Percentiles rank a stretch among this genome's conserved stretches.
Conservation (phyloP, 2,113 vertebrate genomes). For the Ammodytes marinus region DNA sequence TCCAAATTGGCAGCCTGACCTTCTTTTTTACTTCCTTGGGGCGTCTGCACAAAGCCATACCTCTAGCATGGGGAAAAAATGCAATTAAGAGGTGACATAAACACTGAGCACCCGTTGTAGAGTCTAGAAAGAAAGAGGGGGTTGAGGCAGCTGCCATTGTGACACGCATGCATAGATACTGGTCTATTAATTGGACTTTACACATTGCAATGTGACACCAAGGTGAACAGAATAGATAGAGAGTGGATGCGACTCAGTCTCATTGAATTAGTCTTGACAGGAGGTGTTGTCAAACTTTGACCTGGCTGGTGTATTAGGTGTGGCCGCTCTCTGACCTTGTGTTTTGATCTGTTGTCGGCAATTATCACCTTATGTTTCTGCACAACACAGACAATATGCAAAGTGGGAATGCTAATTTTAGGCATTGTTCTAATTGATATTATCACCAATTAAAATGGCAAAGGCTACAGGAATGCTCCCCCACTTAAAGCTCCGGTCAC, state of each 20-base stretch:
- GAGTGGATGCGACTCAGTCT: slow-evolving; percentile 49
- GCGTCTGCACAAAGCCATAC: slow-evolving; percentile 78
- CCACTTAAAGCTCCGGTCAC: neutral
- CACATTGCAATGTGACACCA: slow-evolving; percentile 64
- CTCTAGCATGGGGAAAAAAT: slow-evolving; percentile 76
- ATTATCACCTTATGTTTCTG: slow-evolving; percentile 51
- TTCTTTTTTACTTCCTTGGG: slow-evolving; percentile 79
- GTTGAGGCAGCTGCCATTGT: slow-evolving; percentile 67
- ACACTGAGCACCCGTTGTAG: slow-evolving; percentile 81
- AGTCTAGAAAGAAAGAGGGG: slow-evolving; percentile 63
- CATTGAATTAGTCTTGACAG: slow-evolving; percentile 62
- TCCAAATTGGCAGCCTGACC: slow-evolving; percentile 84
- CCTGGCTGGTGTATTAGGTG: slow-evolving; percentile 46
- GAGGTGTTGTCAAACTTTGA: slow-evolving; percentile 54
- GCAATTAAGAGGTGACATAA: slow-evolving; percentile 85
- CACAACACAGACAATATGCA: slow-evolving; percentile 26
- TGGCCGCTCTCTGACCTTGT: slow-evolving; percentile 57
- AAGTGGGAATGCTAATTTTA: slow-evolving; percentile 9
- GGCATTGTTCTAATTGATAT: neutral
- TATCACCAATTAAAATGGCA: neutral
- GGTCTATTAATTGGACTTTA: slow-evolving; percentile 76
- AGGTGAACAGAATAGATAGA: slow-evolving; percentile 56
- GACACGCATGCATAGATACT: slow-evolving; percentile 71
- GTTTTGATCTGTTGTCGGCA: slow-evolving; percentile 58
- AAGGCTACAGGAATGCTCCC: neutral